Conservation (phyloP, 2,113 vertebrate species). For the Dolichotis patagonum region DNA sequence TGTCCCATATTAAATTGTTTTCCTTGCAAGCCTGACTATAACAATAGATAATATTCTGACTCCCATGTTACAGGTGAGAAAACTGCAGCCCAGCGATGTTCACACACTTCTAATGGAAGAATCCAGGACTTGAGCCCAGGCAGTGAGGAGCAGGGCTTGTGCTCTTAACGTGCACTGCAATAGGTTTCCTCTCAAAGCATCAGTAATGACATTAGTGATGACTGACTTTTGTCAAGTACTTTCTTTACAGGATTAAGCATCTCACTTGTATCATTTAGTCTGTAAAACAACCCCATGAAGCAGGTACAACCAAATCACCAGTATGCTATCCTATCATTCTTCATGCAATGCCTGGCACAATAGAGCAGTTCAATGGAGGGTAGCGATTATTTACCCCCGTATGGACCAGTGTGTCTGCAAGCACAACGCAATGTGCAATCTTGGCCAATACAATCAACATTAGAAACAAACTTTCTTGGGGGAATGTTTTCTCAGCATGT, state of each 20-base stretch:
- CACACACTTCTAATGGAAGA: neutral
- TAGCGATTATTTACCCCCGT: neutral
- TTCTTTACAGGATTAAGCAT: neutral
- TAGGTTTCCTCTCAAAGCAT: neutral
- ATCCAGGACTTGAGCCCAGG: neutral
- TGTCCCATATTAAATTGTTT: no score
- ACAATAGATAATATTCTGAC: neutral
- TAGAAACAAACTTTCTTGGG: constrained; percentile 14
- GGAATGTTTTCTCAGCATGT: neutral
- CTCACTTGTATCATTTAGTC: neutral
- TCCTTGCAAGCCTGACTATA: no score
- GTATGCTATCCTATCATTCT: rapidly evolving
- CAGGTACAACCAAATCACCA: neutral
- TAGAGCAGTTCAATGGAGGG: neutral
- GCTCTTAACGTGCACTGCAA: neutral
- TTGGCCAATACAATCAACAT: neutral
- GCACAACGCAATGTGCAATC: neutral
- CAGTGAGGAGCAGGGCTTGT: neutral
- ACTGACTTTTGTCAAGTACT: neutral
- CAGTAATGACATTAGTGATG: neutral
- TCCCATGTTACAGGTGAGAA: neutral
- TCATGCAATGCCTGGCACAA: neutral
- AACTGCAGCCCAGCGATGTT: neutral
- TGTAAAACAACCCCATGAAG: neutral
- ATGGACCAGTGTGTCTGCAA: neutral